Evolutionary conservation across 2,888 invertebrate genomes (phyloP), one percentile per base, ranked within the genome.

Genomic region (Laspeyria flexula): DNA sequence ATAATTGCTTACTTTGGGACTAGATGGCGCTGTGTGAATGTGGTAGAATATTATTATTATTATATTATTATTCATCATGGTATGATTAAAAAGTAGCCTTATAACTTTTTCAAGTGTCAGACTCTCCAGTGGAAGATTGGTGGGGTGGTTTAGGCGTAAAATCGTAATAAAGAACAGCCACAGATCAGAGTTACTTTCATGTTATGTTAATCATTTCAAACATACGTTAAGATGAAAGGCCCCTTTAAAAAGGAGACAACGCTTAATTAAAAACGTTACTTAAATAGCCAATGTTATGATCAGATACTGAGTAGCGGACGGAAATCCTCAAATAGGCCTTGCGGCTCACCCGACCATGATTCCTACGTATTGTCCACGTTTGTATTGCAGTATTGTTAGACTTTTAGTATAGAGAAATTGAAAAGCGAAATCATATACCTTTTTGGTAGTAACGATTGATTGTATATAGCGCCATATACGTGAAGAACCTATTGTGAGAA

Each of bases 301-400:
- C 67, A 55, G 56, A 68, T 65, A 60, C 40, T 39, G 39, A 33
- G 29, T 47, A 37, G 34, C 71, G 57, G 59, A 71, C 68, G 71
- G 68, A 71, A 51, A 62, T 71, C 71, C 72, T 60, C 43, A 31
- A 51, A 12, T 30, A 40, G 65, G 48, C 65, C 68, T 65, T 68
- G 69, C 57, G 46, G 44, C 39, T 35, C 57, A 66, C 7, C 68
- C 54, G 39, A 57, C 56, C 68, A 45, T 64, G 55, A 50, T 61
- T 69, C 68, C 68, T 40, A 15, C 16, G 53, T 18, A 67, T 71
- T 69, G 68, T 69, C 52, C 58, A 63, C 7, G 37, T 43, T 38
- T 47, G 47, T 49, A 30, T 43, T 38, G 43, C 18, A 48, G 12
- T 31, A 45, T 50, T 35, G 52, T 39, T 52, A 54, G 30, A 27